phyloP scores from a whole-genome alignment of 92 coral and sea anemone genomes.

The Epizoanthus scotinus region DNA sequence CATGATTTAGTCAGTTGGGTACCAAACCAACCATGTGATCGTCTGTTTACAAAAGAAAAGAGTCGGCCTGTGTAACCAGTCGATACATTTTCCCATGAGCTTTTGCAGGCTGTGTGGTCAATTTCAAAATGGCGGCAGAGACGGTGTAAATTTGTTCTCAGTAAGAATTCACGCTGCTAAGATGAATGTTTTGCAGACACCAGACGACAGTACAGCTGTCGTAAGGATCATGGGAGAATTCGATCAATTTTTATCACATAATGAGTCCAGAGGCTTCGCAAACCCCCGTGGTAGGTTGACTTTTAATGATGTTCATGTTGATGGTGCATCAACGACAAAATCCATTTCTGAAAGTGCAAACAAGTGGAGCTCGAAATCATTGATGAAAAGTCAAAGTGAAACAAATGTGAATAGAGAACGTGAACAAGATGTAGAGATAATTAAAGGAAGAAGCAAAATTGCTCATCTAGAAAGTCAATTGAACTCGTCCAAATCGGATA shows the following conservation, averaged over 20 bases:
- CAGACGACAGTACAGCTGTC: slow-evolving; percentile 97
- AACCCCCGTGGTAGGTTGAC: slow-evolving; percentile 68
- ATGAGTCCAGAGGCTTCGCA: slow-evolving; percentile 45
- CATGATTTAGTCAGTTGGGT: slow-evolving; percentile 48
- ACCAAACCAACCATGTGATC: no score
- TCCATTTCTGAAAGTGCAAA: slow-evolving; percentile 11
- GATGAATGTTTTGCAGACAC: slow-evolving; percentile 89
- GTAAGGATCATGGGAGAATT: slow-evolving; percentile 92
- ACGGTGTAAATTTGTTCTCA: not conserved
- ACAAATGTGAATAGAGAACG: slow-evolving; percentile 49
- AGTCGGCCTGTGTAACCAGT: not conserved
- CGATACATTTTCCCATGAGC: slow-evolving; percentile 15
- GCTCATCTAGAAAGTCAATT: slow-evolving; percentile 85
- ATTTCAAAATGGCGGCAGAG: slow-evolving; percentile 41
- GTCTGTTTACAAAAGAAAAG: no score
- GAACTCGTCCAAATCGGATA: slow-evolving; percentile 62
- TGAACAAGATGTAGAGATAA: slow-evolving; percentile 81
- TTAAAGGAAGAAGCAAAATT: slow-evolving; percentile 77
- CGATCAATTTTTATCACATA: slow-evolving; percentile 71
- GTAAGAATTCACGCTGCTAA: not conserved
- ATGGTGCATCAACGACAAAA: slow-evolving; percentile 7
- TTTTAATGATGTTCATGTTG: slow-evolving; percentile 62
- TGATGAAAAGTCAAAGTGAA: slow-evolving; percentile 34
- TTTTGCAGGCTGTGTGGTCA: not conserved
- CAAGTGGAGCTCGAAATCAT: slow-evolving; percentile 32